phyloP scores from a whole-genome alignment of 1,140 invertebrate species.

The Hermatobates lingyangjiaoensis region DNA sequence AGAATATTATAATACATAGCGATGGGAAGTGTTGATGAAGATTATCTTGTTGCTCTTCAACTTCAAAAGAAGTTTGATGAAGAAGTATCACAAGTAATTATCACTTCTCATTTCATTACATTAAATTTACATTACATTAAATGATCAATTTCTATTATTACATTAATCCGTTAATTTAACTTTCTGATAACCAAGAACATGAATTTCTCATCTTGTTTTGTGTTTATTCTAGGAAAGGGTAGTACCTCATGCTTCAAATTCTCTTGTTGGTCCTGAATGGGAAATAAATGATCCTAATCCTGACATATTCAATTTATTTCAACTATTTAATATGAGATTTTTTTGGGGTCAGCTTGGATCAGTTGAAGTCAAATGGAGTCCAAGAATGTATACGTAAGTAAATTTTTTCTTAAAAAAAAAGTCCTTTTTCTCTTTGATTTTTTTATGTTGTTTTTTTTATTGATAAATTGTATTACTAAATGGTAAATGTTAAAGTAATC shows the following conservation, averaged over 20 bases:
- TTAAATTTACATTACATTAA: not conserved
- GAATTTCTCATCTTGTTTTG: not conserved
- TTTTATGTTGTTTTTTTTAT: too few species aligned
- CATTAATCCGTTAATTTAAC: not conserved
- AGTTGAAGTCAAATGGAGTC: conserved; percentile 84
- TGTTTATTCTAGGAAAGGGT: not conserved
- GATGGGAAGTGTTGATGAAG: too few species aligned
- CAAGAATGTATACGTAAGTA: conserved; percentile 75
- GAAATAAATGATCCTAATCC: conserved; percentile 87
- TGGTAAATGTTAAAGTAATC: too few species aligned
- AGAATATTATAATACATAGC: not conserved
- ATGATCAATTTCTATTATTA: not conserved
- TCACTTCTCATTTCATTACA: not conserved
- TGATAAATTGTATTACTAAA: too few species aligned
- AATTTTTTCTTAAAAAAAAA: conserved; percentile 15
- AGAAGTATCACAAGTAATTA: not conserved
- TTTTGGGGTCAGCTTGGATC: conserved; percentile 57
- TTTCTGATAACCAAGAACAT: not conserved
- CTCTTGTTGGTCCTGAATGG: conserved; percentile 17
- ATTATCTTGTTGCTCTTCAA: not conserved
- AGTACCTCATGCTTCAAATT: not conserved
- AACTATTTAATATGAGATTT: conserved; percentile 67
- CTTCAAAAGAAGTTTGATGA: not conserved
- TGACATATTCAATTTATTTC: conserved; percentile 68
- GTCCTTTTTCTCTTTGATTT: not conserved